Evolutionary conservation across 2,113 vertebrate genomes (phyloP), one percentile per base, ranked within the genome.

Genomic region (Cephalopholis sonnerati): DNA sequence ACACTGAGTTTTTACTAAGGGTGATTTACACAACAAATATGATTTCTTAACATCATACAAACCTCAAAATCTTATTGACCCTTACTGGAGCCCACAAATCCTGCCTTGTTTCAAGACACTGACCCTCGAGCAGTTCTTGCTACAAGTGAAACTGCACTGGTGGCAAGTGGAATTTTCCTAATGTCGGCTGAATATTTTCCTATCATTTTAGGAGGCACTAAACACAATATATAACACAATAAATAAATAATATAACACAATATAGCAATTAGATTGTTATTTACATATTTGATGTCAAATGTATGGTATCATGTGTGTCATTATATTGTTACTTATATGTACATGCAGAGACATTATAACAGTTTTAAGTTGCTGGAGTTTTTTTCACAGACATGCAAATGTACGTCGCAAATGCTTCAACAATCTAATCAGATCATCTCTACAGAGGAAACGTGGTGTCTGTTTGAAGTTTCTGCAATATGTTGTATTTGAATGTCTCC

Each of bases 91-190:
- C 32, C 24, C 36, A 48, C 48, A 15, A 1, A 57, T 20, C 39
- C 36, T 59, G 39, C 70, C 20, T 48, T 61, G 7, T 15, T 18
- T 63, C 5, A 24, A 16, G 36, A 46, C 1, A 44, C n/a, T 77
- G 62, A 66, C 48, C 12, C 11, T 51, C 32, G 44, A 5, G 24
- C 53, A 36, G 9, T 27, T 32, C 29, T 15, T 1, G 5, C 12
- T 25, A 27, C 46, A 79, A 72, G 54, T 81, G 36, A 81, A 77
- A 77, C 67, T 77, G 62, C 61, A 65, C 1, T 0, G 12, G 39
- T 41, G n/a, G 55, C 57, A 36, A 54, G 32, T n/a, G 5, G 1
- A 39, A 0, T 10, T 36, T 29, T 55, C 18, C 17, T 8, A 20
- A 3, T 61, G 55, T 79, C 51, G 36, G 32, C 17, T 53, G 71